These are phyloP conservation scores for Tympanuchus pallidicinctus DNA, from an alignment of 2,113 vertebrate genomes.

Conservation along the genomic window DNA sequence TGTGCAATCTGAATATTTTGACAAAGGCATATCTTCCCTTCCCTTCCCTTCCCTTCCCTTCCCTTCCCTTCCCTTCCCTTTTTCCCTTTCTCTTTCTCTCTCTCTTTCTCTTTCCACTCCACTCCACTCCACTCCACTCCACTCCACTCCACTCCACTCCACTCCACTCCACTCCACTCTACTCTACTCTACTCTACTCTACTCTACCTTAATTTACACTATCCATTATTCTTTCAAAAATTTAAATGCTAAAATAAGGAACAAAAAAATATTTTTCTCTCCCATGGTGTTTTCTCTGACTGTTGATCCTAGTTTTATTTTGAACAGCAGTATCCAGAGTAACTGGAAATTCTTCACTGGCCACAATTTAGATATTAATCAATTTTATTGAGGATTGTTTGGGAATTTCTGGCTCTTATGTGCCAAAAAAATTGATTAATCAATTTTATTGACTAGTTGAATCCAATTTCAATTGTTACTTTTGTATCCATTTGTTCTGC, in stretches of 20 bases:
- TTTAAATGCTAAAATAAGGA: background rate
- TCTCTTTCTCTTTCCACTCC: too few species aligned
- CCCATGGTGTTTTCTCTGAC: background rate
- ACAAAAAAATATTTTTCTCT: accelerated
- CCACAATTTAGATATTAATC: background rate
- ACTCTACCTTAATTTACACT: background rate
- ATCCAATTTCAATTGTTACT: background rate
- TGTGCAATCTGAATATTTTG: constrained; percentile 38
- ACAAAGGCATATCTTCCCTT: background rate
- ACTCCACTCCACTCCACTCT: background rate
- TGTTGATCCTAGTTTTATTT: background rate
- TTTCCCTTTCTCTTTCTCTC: too few species aligned
- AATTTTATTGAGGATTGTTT: background rate
- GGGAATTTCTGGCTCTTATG: background rate
- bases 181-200: background rate
- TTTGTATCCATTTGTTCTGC: background rate
- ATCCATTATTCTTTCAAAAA: background rate
- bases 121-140: background rate
- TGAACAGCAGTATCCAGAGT: background rate
- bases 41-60: too few species aligned
- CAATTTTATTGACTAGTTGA: background rate
- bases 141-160: too few species aligned
- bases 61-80: too few species aligned
- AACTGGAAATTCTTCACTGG: background rate
- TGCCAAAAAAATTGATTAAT: background rate